Conservation (phyloP, 2,888 invertebrate species). For the Diachrysia chrysitis region DNA sequence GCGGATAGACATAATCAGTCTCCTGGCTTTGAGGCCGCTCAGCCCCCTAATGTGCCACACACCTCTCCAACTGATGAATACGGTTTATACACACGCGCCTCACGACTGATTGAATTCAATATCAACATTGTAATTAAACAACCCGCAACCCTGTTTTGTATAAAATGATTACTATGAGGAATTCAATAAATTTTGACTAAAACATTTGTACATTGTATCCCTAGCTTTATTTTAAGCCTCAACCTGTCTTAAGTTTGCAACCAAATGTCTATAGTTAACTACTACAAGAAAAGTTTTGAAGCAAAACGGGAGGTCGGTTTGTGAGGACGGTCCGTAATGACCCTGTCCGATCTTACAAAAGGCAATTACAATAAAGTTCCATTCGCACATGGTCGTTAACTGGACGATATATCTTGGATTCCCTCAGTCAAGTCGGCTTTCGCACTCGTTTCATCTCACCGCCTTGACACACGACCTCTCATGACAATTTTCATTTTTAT, state of each 20-base stretch:
- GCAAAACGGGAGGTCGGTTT: slow-evolving; percentile 81
- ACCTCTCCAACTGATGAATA: slow-evolving; percentile 87
- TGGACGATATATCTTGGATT: slow-evolving; percentile 86
- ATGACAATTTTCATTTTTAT: slow-evolving; percentile 60
- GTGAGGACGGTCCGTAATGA: slow-evolving; percentile 85
- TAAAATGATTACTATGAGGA: slow-evolving; percentile 27
- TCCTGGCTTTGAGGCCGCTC: slow-evolving; percentile 89
- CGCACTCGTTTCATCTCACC: slow-evolving; percentile 77
- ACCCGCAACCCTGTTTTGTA: slow-evolving; percentile 33
- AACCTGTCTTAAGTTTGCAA: slow-evolving; percentile 61
- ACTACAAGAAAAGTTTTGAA: slow-evolving; percentile 77
- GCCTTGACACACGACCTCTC: slow-evolving; percentile 54
- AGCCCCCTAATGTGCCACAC: slow-evolving; percentile 85
- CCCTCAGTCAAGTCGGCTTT: slow-evolving; percentile 78
- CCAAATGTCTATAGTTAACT: slow-evolving; percentile 69
- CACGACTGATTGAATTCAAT: slow-evolving; percentile 72
- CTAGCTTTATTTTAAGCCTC: slow-evolving; percentile 60
- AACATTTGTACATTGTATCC: slow-evolving; percentile 20
- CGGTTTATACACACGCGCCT: slow-evolving; percentile 77
- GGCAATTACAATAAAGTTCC: slow-evolving; percentile 89
- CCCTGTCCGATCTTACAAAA: slow-evolving; percentile 88
- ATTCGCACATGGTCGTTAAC: slow-evolving; percentile 89
- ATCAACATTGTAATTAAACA: slow-evolving; percentile 67
- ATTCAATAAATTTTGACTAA: slow-evolving; percentile 28
- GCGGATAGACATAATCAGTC: slow-evolving; percentile 89